A percentile compares a stretch with the other conserved stretches of the same genome.
Evolutionary conservation across 2,113 vertebrate genomes (phyloP).

Genomic region (Brienomyrus longianalis): DNA sequence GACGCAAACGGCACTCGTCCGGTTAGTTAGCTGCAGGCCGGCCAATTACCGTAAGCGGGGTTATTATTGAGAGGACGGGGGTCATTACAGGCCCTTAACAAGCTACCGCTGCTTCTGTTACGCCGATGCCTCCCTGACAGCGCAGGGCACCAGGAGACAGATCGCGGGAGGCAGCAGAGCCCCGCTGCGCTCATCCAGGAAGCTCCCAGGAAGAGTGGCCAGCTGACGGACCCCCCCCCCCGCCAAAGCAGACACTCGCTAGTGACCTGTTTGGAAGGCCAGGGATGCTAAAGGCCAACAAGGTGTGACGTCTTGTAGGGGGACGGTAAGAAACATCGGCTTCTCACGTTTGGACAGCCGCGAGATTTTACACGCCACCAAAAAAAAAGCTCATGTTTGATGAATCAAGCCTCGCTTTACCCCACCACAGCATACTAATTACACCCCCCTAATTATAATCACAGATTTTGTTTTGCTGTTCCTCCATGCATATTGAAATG

Average conservation of each 20-base stretch:
- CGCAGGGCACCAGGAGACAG: background rate
- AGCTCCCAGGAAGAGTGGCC: background rate
- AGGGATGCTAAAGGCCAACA: background rate
- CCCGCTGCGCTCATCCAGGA: background rate
- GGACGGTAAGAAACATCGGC: background rate
- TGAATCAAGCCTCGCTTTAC: background rate
- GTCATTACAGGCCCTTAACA: background rate
- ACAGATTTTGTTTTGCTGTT: conserved; percentile 25
- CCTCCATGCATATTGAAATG: conserved; percentile 22
- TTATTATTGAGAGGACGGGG: background rate
- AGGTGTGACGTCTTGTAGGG: background rate
- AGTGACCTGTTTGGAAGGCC: background rate
- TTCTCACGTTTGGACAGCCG: background rate
- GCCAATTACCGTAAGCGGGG: background rate
- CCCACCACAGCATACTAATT: conserved; percentile 18
- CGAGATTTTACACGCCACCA: background rate
- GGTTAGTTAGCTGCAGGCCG: background rate
- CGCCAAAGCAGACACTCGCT: background rate
- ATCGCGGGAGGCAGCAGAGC: background rate
- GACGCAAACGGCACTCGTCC: background rate
- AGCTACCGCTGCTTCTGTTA: background rate
- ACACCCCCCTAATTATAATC: conserved; percentile 15
- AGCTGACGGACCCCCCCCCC: background rate
- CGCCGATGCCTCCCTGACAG: background rate
- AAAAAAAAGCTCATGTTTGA: background rate